Percentiles rank a stretch among this genome's conserved stretches.
Evolutionary conservation across 2,888 invertebrate species (phyloP).

Genomic region (Willowsia nigromaculata): DNA sequence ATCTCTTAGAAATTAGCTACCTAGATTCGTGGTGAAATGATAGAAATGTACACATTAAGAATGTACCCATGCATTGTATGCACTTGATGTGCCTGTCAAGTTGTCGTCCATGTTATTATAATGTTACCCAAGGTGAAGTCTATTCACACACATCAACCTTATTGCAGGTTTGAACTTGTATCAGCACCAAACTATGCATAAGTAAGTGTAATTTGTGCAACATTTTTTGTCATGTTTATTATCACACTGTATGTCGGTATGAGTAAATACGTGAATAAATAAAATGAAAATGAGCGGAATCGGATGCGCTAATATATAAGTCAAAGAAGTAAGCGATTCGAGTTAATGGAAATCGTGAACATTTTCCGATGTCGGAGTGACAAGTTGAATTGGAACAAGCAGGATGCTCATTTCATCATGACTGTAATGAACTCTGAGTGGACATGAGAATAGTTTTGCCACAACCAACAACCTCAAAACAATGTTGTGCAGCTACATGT

Average conservation of each 20-base stretch:
- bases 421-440: conserved; percentile 59
- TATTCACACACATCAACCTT: conserved; percentile 17
- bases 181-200: conserved; percentile 1
- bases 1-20: no score
- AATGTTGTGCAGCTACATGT: no score
- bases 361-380: conserved; percentile 48
- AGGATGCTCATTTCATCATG: conserved; percentile 64
- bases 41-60: no score
- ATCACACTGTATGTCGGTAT: background rate
- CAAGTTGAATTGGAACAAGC: conserved; percentile 46
- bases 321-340: background rate
- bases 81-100: conserved; percentile 43
- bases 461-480: no score
- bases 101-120: conserved; percentile 47
- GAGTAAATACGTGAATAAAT: conserved; percentile 22
- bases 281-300: conserved; percentile 24
- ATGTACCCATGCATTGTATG: no score
- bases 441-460: conserved; percentile 43
- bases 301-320: background rate
- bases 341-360: conserved; percentile 58
- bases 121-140: conserved; percentile 18
- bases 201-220: background rate
- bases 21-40: no score
- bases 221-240: conserved; percentile 28
- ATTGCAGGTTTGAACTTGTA: background rate